These are phyloP conservation scores for Drosophila triauraria DNA, from an alignment of 1,140 invertebrate species.

Conservation along the genomic window DNA sequence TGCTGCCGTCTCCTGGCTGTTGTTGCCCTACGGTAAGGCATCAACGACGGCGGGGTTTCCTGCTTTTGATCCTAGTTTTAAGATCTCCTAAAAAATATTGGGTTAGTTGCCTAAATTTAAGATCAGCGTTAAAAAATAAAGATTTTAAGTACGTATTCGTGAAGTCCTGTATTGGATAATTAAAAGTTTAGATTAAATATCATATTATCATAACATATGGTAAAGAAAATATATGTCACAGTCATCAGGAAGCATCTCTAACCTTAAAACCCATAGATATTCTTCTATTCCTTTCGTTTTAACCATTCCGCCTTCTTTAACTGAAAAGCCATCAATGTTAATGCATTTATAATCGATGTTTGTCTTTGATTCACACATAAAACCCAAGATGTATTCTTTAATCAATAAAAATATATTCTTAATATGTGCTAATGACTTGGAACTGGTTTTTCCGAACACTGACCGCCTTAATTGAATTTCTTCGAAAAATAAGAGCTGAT, in stretches of 20 bases:
- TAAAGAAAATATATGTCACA: too few species aligned
- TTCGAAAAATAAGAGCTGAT: neutral
- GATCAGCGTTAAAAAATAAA: neutral
- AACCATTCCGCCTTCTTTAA: too few species aligned
- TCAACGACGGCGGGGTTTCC: conserved; percentile 4
- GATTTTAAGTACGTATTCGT: too few species aligned
- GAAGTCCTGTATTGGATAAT: too few species aligned
- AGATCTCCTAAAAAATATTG: neutral
- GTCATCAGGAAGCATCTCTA: too few species aligned
- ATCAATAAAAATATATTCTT: neutral
- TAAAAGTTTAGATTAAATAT: too few species aligned
- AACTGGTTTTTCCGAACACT: conserved; percentile 13
- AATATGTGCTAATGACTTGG: neutral
- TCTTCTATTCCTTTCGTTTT: too few species aligned
- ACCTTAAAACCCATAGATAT: too few species aligned
- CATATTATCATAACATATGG: too few species aligned
- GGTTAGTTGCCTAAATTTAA: neutral
- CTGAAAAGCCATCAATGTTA: too few species aligned
- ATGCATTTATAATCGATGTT: too few species aligned
- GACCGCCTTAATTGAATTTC: neutral
- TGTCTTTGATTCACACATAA: too few species aligned
- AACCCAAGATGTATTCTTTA: neutral
- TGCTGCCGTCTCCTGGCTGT: conserved; percentile 62
- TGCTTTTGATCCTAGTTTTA: neutral
- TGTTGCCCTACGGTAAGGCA: conserved; percentile 15